Evolutionary conservation across 2,888 invertebrate genomes (phyloP).

Genomic region (Dorcus hopei): DNA sequence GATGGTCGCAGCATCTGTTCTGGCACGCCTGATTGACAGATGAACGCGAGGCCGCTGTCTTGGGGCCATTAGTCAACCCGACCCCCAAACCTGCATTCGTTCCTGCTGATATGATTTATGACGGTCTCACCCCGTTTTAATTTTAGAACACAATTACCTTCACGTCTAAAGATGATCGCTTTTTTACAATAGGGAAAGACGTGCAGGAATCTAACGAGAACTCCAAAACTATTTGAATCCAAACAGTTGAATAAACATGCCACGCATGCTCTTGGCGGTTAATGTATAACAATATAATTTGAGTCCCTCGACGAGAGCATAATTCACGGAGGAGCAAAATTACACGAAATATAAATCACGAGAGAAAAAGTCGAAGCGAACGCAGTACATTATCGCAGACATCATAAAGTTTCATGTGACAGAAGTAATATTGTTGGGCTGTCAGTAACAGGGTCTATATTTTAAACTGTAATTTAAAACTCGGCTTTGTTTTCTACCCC

Average conservation of each 20-base stretch:
- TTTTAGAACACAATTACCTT: slow-evolving; percentile 22
- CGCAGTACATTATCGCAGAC: slow-evolving; percentile 38
- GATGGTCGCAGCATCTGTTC: slow-evolving; percentile 33
- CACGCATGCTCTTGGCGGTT: too few relatives aligned
- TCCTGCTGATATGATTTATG: slow-evolving; percentile 27
- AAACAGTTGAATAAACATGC: too few relatives aligned
- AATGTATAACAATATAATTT: neutral
- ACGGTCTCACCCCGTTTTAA: slow-evolving; percentile 20
- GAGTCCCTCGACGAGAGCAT: neutral
- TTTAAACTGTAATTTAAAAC: slow-evolving; percentile 42
- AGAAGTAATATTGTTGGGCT: slow-evolving; percentile 39
- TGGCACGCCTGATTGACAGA: slow-evolving; percentile 36
- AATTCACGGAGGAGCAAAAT: neutral
- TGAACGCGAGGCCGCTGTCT: slow-evolving; percentile 38
- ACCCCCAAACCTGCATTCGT: slow-evolving; percentile 25
- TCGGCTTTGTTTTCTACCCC: slow-evolving; percentile 39
- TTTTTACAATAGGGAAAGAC: slow-evolving; percentile 1
- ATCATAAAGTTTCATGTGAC: slow-evolving; percentile 42
- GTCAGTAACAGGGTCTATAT: slow-evolving; percentile 40
- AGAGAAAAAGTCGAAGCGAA: slow-evolving; percentile 33
- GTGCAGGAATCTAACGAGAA: too few relatives aligned
- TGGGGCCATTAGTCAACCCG: slow-evolving; percentile 35
- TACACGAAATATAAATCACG: slow-evolving; percentile 31
- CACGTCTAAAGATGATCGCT: slow-evolving; percentile 18
- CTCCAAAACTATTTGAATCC: too few relatives aligned